These are phyloP conservation scores for Labeo catla DNA, from an alignment of 2,113 vertebrate genomes.

Conservation along the genomic window DNA sequence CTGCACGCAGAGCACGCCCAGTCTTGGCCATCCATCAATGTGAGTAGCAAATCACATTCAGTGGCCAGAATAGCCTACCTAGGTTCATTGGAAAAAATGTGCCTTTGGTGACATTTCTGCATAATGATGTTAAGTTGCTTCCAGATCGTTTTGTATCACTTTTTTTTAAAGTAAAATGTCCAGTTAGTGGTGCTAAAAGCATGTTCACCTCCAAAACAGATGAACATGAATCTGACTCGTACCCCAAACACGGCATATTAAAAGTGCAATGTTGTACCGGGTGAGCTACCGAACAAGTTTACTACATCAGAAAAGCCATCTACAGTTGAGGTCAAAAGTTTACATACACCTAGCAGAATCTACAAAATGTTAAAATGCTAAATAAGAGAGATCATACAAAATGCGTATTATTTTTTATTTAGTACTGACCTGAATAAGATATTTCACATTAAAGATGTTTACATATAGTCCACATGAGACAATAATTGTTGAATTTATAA, in stretches of 20 bases:
- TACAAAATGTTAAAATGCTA: too few relatives aligned
- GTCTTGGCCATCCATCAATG: slow-evolving; percentile 98
- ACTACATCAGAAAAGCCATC: background rate
- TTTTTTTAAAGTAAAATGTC: background rate
- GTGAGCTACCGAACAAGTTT: slow-evolving; percentile 5
- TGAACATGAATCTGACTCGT: background rate
- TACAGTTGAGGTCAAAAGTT: too few relatives aligned
- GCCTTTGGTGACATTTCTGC: background rate
- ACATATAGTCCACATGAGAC: too few relatives aligned
- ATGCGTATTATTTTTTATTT: too few relatives aligned
- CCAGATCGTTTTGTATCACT: background rate
- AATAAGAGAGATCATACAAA: too few relatives aligned
- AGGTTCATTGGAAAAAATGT: background rate
- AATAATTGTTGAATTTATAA: too few relatives aligned
- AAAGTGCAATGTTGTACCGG: background rate
- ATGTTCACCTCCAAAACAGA: background rate
- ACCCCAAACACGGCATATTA: background rate
- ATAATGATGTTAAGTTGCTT: background rate
- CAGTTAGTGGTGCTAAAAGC: background rate
- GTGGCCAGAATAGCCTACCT: background rate
- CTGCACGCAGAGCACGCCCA: slow-evolving; percentile 88
- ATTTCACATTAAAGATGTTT: too few relatives aligned
- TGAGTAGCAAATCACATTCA: slow-evolving; percentile 72
- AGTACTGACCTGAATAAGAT: too few relatives aligned
- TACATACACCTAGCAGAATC: too few relatives aligned